Base-by-base conservation (phyloP, 2,888 invertebrate genomes). In the Platycnemis pennipes region DNA sequence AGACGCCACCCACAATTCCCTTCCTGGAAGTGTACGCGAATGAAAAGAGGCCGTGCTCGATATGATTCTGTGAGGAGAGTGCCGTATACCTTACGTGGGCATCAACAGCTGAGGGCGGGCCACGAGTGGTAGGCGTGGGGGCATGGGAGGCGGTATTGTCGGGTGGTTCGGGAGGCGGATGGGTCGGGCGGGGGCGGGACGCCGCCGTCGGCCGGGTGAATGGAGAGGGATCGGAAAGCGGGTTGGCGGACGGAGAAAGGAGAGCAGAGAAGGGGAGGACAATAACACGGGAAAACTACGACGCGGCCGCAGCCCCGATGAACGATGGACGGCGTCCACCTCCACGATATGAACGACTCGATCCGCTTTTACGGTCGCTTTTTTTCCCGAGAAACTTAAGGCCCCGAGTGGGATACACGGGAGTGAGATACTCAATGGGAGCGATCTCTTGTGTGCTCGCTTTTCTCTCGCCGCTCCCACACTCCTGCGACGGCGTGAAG, bases 91-190 rank as follows among this genome's bases (percentile, higher is more conserved):
- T 37, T 77, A 77, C 11, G 77, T 77, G 37, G 77, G 77, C 77
- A 77, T 77, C 77, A 77, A 77, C 77, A 77, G 77, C 77, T 77
- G 77, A 37, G 31, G 37, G 44, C 45, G 87, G 46, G 45, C n/a
- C 45, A 42, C 45, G 87, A 87, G 26, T 26, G 26, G 87, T 31
- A 37, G 37, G 77, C 16, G 11, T 2, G 77, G 26, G 77, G 77
- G n/a, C 87, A 46, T 46, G 87, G 19, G 44, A 42, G 63, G 63
- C 22, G 45, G 45, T 77, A 31, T 77, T 37, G 2, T 11, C 13
- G 8, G 31, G 31, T 63, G 26, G 2, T 37, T 45, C 45, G 87
- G 46, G 45, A 45, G 44, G 19, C 13, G 31, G 45, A 16, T 11
- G 87, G 8, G 4, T 4, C 8, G 46, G 46, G 37, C 42, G 13